Conservation (phyloP, 2,113 vertebrate genomes). For the Amia ocellicauda region DNA sequence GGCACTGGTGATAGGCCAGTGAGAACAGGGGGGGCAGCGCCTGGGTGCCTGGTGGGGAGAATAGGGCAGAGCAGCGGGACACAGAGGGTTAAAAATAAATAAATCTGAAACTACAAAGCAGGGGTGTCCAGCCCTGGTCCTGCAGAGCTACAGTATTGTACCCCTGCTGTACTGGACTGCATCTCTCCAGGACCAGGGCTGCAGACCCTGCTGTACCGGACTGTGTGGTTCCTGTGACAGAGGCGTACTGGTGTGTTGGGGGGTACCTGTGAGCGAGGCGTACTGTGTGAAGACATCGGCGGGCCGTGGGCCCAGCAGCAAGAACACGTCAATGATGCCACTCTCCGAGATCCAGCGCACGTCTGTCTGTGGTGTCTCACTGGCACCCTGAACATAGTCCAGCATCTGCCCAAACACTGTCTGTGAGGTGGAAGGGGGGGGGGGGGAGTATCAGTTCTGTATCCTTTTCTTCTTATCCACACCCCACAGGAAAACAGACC, state of each 20-base stretch:
- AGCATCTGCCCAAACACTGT: constrained; percentile 88
- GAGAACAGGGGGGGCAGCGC: constrained; percentile 80
- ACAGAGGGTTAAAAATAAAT: no score
- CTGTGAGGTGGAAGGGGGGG: constrained; percentile 42
- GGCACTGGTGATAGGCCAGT: constrained; percentile 89
- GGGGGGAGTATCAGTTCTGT: background rate
- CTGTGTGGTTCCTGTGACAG: constrained; percentile 22
- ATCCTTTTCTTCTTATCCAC: background rate
- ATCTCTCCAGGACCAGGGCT: no score
- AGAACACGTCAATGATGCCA: constrained; percentile 83
- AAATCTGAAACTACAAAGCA: no score
- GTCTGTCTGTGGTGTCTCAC: constrained; percentile 84
- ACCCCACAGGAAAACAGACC: no score
- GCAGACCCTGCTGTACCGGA: no score
- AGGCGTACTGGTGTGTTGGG: background rate
- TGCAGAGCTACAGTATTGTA: no score
- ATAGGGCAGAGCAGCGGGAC: background rate
- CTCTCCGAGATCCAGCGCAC: constrained; percentile 93
- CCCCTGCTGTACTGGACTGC: no score
- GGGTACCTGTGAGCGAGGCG: constrained; percentile 80
- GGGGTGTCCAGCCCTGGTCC: no score
- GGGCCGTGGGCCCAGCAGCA: constrained; percentile 79
- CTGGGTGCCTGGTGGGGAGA: constrained; percentile 75
- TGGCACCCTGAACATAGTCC: constrained; percentile 84
- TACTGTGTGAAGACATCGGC: constrained; percentile 77